Conservation (phyloP, 2,113 vertebrate species). For the mouse (Mus musculus) region GRCm39 chr6:5292501-5293000, state of each 20-base stretch:
- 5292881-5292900: neutral
- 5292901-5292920: neutral
- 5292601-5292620: neutral
- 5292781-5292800: neutral
- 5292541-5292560: neutral
- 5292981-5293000: neutral
- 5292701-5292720: neutral
- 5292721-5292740: neutral
- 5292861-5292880: neutral
- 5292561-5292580: neutral
- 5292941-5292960: neutral
- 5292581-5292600: neutral
- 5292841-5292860: neutral
- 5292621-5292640: neutral
- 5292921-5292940: neutral
- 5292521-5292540: neutral
- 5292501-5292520: neutral
- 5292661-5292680: neutral
- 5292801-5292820: neutral
- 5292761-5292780: neutral
- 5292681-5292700: no score
- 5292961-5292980: conserved; percentile 6
- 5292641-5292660: neutral
- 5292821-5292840: neutral
- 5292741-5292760: neutral